These are phyloP conservation scores for Euglossa dilemma DNA, from an alignment of 1,140 invertebrate species.

Conservation along the genomic window DNA sequence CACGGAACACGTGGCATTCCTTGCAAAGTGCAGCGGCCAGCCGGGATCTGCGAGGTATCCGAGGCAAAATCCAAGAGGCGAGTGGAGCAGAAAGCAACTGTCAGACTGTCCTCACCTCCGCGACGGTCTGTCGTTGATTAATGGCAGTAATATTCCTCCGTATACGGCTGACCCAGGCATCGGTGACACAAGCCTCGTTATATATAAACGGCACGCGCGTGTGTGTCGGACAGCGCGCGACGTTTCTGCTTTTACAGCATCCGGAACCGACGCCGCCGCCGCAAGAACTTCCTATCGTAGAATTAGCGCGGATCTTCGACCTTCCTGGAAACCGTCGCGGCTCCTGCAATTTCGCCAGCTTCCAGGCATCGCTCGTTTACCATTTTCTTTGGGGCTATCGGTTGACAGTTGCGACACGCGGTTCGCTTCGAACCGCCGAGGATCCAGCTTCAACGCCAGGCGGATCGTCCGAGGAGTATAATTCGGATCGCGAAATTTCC, in stretches of 20 bases:
- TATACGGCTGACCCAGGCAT: slow-evolving; percentile 64
- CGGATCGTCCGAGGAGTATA: too few species aligned
- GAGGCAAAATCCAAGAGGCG: slow-evolving; percentile 62
- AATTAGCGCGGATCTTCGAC: slow-evolving; percentile 55
- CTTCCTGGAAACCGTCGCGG: slow-evolving; percentile 45
- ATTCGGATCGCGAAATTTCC: too few species aligned
- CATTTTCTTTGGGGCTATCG: neutral
- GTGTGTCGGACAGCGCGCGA: slow-evolving; percentile 23
- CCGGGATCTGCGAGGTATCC: slow-evolving; percentile 36
- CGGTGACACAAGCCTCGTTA: slow-evolving; percentile 48
- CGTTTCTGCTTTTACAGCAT: slow-evolving; percentile 36
- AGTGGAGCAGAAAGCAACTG: slow-evolving; percentile 65
- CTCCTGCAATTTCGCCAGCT: neutral
- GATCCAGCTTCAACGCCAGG: too few species aligned
- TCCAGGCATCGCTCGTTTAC: neutral
- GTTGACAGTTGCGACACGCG: neutral
- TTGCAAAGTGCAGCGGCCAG: slow-evolving; percentile 57
- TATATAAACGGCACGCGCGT: slow-evolving; percentile 40
- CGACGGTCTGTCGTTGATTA: slow-evolving; percentile 68
- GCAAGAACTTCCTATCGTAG: slow-evolving; percentile 52
- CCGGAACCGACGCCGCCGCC: slow-evolving; percentile 28
- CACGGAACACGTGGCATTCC: slow-evolving; percentile 64
- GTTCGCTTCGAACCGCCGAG: too few species aligned
- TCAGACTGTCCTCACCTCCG: slow-evolving; percentile 69
- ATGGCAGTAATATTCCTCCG: slow-evolving; percentile 69